These are phyloP conservation scores for Salvelinus fontinalis DNA, from an alignment of 2,113 vertebrate genomes.

Conservation along the genomic window DNA sequence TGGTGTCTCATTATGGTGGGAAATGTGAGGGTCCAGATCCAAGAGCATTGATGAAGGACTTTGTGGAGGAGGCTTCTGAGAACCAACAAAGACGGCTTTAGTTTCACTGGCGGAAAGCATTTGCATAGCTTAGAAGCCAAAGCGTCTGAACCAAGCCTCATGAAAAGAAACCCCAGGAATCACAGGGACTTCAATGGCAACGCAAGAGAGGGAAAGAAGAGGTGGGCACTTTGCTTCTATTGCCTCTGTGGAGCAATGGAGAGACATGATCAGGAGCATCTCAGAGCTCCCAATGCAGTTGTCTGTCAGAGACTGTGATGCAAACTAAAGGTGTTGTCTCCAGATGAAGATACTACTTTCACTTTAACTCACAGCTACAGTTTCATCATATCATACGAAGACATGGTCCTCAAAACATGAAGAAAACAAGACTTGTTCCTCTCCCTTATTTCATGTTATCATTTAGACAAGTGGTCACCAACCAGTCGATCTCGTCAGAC, in stretches of 20 bases:
- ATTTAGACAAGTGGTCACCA: neutral
- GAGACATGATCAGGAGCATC: conserved; percentile 58
- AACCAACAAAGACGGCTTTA: conserved; percentile 79
- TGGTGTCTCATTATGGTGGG: conserved; percentile 71
- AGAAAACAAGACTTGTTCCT: conserved; percentile 26
- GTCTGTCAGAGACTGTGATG: conserved; percentile 61
- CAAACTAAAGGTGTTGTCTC: conserved; percentile 44
- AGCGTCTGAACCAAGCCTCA: conserved; percentile 73
- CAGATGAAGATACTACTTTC: conserved; percentile 43
- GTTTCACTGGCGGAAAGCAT: conserved; percentile 77
- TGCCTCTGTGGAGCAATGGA: conserved; percentile 45
- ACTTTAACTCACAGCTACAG: conserved; percentile 25
- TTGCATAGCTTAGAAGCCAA: conserved; percentile 80
- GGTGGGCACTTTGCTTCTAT: conserved; percentile 39
- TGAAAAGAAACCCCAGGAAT: conserved; percentile 75
- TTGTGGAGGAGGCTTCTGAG: conserved; percentile 74
- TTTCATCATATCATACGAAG: conserved; percentile 9
- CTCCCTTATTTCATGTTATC: conserved; percentile 26
- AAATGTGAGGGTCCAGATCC: conserved; percentile 74
- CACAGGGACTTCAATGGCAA: conserved; percentile 70
- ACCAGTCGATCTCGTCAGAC: too few species aligned
- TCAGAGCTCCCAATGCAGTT: conserved; percentile 52
- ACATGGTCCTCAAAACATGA: neutral
- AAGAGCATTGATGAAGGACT: conserved; percentile 76
- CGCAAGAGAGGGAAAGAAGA: conserved; percentile 41